Base-by-base conservation (phyloP, 2,113 vertebrate genomes). In the Passer montanus region DNA sequence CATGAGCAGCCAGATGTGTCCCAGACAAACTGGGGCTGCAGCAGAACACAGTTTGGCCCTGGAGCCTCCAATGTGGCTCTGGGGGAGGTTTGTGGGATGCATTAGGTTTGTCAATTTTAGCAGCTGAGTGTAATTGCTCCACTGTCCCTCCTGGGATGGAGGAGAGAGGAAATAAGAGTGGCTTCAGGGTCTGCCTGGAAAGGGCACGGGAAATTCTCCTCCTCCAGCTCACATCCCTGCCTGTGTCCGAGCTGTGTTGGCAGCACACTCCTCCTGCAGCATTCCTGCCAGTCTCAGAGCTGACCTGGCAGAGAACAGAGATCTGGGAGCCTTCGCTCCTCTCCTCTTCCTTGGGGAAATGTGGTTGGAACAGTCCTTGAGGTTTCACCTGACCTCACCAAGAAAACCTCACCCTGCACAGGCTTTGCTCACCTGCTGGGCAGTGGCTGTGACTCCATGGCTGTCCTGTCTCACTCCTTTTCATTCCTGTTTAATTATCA, bases 1-100 rank as follows among this genome's bases (percentile, higher is more conserved):
- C 3, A 2, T 27, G 24, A 84, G 60, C 60, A 81, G n/a, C 41
- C 8, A 44, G 37, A 53, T 0, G 0, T 28, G 18, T 64, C 60
- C 39, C 63, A 44, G 20, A 20, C 11, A 11, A 66, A 31, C 3
- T 4, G 2, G 35, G 14, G 15, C n/a, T 43, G 59, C 70, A 84
- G 55, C 72, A 90, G 27, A 79, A 13, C 2, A 3, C 1, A 7
- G 24, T 23, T 79, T 8, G 1, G n/a, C 30, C 44, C 64, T 6
- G 10, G 33, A 77, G 77, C 33, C 28, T 26, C 6, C 6, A 3
- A 10, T 44, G n/a, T 56, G 44, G 41, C 39, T 64, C 49, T 52
- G 28, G 11, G 21, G 13, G 59, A 64, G 64, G 31, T 78, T 75
- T 75, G 56, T 44, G 50, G 49, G 55, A 11, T 30, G 26, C n/a